Evolutionary conservation across 1,140 invertebrate species (phyloP).

Genomic region (Neodiprion virginianus): DNA sequence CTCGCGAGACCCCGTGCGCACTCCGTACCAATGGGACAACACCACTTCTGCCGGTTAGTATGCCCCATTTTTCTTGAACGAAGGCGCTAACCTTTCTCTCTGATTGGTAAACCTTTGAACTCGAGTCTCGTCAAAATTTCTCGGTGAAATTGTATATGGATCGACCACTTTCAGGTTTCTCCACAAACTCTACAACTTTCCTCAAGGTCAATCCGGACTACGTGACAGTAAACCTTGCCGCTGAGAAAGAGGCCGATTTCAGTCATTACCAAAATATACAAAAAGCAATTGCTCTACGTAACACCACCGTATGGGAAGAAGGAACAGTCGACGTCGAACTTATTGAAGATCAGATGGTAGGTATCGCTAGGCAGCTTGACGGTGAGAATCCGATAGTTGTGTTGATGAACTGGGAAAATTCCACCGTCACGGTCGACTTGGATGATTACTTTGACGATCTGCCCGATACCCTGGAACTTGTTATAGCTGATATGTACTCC

Average conservation of each 20-base stretch:
- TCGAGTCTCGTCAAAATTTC: too few species aligned
- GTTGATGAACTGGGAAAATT: neutral
- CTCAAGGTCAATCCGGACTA: neutral
- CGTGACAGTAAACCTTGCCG: neutral
- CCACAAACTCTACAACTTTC: neutral
- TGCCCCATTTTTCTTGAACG: neutral
- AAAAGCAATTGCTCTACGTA: conserved; percentile 39
- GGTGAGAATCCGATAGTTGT: neutral
- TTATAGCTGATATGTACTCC: neutral
- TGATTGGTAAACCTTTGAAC: neutral
- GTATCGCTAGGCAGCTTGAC: neutral
- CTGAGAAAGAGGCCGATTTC: conserved; percentile 15
- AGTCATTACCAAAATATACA: conserved; percentile 55
- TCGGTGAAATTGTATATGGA: too few species aligned
- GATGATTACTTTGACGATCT: neutral
- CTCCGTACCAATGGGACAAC: conserved; percentile 75
- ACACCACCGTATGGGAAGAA: conserved; percentile 41
- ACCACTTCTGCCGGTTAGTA: conserved; percentile 63
- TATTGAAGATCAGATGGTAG: neutral
- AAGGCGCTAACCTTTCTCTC: neutral
- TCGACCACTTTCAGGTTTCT: neutral
- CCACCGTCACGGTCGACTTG: neutral
- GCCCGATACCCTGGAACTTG: neutral
- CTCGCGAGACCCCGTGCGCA: conserved; percentile 68
- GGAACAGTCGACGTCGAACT: conserved; percentile 23